phyloP scores from a whole-genome alignment of 2,888 invertebrate genomes.

The Drosophila birchii region DNA sequence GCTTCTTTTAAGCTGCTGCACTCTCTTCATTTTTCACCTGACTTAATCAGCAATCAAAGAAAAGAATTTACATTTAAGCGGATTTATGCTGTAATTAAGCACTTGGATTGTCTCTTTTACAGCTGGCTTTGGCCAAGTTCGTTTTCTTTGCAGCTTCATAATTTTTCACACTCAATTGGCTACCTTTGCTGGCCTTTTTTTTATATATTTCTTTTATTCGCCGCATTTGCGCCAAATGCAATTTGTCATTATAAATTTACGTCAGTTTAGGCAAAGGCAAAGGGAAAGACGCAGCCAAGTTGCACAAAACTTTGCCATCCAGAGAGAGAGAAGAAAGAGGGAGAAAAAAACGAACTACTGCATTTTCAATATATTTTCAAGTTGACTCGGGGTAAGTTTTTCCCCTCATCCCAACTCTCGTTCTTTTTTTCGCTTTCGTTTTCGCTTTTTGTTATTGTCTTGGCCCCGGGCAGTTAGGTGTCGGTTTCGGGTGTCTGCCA shows the following conservation, averaged over 20 bases:
- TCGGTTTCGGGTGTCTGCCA: conserved; percentile 28
- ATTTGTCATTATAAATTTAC: conserved; percentile 83
- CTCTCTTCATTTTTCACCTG: conserved; percentile 20
- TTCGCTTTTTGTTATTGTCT: conserved; percentile 30
- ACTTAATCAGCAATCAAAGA: conserved; percentile 33
- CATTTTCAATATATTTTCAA: conserved; percentile 73
- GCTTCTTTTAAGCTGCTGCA: background rate
- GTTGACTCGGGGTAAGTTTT: conserved; percentile 49
- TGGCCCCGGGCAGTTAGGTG: conserved; percentile 31
- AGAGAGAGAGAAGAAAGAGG: conserved; percentile 13
- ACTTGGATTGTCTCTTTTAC: conserved; percentile 47
- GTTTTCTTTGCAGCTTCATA: conserved; percentile 57
- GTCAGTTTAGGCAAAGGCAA: conserved; percentile 76
- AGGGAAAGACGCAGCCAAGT: conserved; percentile 20
- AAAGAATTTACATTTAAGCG: conserved; percentile 61
- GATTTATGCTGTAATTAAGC: conserved; percentile 67
- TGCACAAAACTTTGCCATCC: conserved; percentile 35
- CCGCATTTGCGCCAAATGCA: conserved; percentile 76
- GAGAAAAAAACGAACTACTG: conserved; percentile 48
- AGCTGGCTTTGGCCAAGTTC: conserved; percentile 40
- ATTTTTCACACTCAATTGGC: conserved; percentile 78
- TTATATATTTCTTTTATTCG: conserved; percentile 42
- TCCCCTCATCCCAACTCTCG: background rate
- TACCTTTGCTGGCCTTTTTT: conserved; percentile 36
- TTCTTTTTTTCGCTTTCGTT: conserved; percentile 10